Percentiles rank a stretch among this genome's conserved stretches.
Evolutionary conservation across 2,797 vertebrate species (phyloP).

Genomic region (Tinamus major): DNA sequence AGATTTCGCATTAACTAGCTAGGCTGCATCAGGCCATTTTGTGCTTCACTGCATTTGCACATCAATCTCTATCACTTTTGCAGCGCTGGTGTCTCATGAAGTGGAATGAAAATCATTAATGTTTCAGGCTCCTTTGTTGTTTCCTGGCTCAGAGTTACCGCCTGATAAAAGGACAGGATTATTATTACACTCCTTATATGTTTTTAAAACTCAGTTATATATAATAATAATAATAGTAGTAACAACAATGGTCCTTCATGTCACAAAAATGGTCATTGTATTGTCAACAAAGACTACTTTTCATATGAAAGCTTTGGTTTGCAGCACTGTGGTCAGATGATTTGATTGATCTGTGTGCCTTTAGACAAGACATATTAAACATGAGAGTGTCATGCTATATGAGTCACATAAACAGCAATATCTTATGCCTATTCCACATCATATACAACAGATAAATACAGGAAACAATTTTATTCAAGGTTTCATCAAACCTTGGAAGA

Average conservation of each 20-base stretch:
- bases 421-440: background rate
- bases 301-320: background rate
- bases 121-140: constrained; percentile 5
- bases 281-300: background rate
- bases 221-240: background rate
- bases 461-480: background rate
- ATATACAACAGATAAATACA: background rate
- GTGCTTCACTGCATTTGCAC: constrained; percentile 49
- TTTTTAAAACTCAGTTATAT: background rate
- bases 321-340: background rate
- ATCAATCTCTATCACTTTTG: constrained; percentile 50
- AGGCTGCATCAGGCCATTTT: constrained; percentile 34
- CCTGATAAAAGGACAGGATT: background rate
- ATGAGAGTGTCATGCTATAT: background rate
- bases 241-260: background rate
- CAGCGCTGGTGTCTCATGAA: constrained; percentile 20
- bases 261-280: background rate
- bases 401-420: background rate
- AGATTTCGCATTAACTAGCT: constrained; percentile 38
- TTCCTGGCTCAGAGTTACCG: background rate
- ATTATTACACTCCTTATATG: background rate
- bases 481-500: background rate
- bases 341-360: background rate
- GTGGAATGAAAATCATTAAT: background rate
- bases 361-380: background rate